These are phyloP conservation scores for Pentalonia nigronervosa DNA, from an alignment of 1,140 invertebrate genomes.

Conservation along the genomic window DNA sequence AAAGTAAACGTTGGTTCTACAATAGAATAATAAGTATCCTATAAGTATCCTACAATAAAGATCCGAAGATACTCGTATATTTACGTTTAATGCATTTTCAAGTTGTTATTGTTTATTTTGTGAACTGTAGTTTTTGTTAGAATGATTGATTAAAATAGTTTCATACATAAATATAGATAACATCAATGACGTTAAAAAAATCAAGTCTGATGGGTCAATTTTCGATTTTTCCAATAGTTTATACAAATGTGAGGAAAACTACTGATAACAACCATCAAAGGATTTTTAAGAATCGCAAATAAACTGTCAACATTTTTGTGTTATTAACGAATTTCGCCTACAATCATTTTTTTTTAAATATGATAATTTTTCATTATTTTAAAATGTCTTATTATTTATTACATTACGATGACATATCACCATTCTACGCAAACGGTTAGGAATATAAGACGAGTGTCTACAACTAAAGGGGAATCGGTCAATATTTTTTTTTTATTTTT, in stretches of 20 bases:
- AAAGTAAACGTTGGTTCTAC: neutral
- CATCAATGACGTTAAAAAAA: neutral
- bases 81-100: neutral
- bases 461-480: neutral
- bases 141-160: neutral
- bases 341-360: neutral
- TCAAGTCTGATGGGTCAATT: neutral
- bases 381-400: neutral
- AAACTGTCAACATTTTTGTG: neutral
- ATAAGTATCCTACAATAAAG: no score
- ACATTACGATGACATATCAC: neutral
- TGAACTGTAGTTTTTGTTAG: neutral
- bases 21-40: neutral
- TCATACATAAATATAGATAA: no score
- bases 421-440: accelerated
- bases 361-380: neutral
- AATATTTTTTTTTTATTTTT: neutral
- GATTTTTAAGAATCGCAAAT: neutral
- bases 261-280: neutral
- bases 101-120: no score
- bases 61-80: no score
- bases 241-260: neutral
- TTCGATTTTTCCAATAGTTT: neutral
- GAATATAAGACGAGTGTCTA: neutral
- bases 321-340: neutral